Percentiles rank a stretch among this genome's conserved stretches.
phyloP scores from a whole-genome alignment of 2,888 invertebrate species.

The Ophion costatus region DNA sequence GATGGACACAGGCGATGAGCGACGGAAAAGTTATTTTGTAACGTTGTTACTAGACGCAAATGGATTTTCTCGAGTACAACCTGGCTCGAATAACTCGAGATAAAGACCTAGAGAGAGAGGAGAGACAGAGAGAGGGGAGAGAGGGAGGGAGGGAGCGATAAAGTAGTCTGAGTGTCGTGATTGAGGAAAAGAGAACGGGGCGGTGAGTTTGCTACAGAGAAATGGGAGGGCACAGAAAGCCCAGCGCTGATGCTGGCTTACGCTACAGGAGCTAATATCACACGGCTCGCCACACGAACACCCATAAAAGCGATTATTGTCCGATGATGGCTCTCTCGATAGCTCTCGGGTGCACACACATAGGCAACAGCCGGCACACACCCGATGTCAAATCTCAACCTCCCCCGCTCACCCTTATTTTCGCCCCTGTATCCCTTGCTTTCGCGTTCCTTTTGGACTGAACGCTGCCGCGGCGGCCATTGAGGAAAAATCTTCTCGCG shows the following conservation, averaged over 20 bases:
- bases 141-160: neutral
- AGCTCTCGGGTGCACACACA: constrained; percentile 45
- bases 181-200: constrained; percentile 24
- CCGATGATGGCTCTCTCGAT: constrained; percentile 76
- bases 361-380: constrained; percentile 63
- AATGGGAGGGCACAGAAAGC: constrained; percentile 4
- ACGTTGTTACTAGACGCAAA: constrained; percentile 49
- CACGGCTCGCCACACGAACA: constrained; percentile 77
- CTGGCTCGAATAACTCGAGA: constrained; percentile 5
- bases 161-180: constrained; percentile 11
- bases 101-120: constrained; percentile 21
- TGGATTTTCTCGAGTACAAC: constrained; percentile 55
- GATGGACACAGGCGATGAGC: constrained; percentile 27
- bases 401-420: constrained; percentile 52
- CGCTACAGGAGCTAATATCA: constrained; percentile 74
- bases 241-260: constrained; percentile 36
- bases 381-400: constrained; percentile 73
- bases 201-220: constrained; percentile 4
- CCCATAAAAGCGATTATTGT: constrained; percentile 80
- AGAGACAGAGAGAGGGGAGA: constrained; percentile 4
- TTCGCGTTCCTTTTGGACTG: constrained; percentile 59
- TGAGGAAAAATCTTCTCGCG: constrained; percentile 57
- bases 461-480: constrained; percentile 39
- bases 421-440: constrained; percentile 45
- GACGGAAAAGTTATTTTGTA: constrained; percentile 46